These are phyloP conservation scores for Diprion similis DNA, from an alignment of 1,140 invertebrate genomes.

Conservation along the genomic window DNA sequence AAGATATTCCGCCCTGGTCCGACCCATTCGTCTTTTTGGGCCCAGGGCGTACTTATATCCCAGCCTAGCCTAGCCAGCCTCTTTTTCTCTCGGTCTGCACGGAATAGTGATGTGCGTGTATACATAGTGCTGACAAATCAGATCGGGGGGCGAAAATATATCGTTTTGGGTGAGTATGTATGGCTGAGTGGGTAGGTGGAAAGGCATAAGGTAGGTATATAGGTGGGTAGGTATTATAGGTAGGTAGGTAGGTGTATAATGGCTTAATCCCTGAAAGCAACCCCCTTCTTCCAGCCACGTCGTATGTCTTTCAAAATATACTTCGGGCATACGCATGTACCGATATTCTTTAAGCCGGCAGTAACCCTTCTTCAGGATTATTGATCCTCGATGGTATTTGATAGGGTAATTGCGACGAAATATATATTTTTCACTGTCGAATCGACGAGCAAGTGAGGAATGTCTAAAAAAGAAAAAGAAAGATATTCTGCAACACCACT, in stretches of 20 bases:
- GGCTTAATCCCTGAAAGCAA: background rate
- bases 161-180: background rate
- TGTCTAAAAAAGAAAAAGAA: no score
- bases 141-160: background rate
- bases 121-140: background rate
- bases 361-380: no score
- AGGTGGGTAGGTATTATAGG: background rate
- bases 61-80: background rate
- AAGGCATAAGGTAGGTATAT: background rate
- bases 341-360: no score
- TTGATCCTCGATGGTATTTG: no score
- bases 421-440: no score
- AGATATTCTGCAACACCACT: no score
- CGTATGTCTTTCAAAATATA: background rate
- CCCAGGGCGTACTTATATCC: no score
- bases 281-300: background rate
- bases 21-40: background rate
- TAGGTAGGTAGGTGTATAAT: background rate
- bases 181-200: background rate
- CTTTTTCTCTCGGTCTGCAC: background rate
- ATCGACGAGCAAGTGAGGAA: no score
- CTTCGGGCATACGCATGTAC: background rate
- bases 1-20: background rate
- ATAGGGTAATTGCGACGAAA: no score
- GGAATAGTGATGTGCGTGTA: no score